phyloP scores from a whole-genome alignment of 2,888 invertebrate genomes.

The Coecobrya sp. region DNA sequence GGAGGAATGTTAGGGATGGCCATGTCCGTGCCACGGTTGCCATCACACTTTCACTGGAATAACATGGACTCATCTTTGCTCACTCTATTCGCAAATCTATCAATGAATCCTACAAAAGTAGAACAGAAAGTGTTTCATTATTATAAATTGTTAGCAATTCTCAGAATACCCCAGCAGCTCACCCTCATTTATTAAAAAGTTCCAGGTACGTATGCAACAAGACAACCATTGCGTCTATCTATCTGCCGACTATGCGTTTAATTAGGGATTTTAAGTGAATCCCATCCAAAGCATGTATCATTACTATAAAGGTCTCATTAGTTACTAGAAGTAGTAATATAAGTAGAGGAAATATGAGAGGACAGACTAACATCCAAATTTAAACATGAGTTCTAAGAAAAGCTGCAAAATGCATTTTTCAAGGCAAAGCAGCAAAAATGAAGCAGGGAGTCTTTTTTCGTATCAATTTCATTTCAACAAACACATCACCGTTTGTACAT shows the following conservation, averaged over 20 bases:
- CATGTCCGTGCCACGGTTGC: conserved; percentile 1
- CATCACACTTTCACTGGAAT: conserved; percentile 21
- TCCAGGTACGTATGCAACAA: no score
- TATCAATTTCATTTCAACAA: not conserved
- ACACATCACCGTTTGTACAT: no score
- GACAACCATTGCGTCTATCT: no score
- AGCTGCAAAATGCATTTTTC: not conserved
- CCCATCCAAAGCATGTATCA: not conserved
- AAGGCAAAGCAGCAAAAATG: not conserved
- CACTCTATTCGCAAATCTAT: not conserved
- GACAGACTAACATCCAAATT: no score
- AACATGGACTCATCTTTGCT: conserved; percentile 5
- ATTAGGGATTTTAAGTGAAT: not conserved
- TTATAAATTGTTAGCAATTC: not conserved
- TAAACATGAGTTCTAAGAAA: no score
- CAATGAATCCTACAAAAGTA: not conserved
- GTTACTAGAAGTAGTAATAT: no score
- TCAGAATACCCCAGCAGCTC: not conserved
- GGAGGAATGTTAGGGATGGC: conserved; percentile 26
- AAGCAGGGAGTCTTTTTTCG: not conserved
- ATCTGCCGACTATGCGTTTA: not conserved
- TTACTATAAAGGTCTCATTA: not conserved
- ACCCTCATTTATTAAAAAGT: not conserved
- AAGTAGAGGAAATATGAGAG: not conserved
- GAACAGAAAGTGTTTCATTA: not conserved